Evolutionary conservation across 2,888 invertebrate species (phyloP), one percentile per base, ranked within the genome.

Genomic region (Epistrophella euchroma): DNA sequence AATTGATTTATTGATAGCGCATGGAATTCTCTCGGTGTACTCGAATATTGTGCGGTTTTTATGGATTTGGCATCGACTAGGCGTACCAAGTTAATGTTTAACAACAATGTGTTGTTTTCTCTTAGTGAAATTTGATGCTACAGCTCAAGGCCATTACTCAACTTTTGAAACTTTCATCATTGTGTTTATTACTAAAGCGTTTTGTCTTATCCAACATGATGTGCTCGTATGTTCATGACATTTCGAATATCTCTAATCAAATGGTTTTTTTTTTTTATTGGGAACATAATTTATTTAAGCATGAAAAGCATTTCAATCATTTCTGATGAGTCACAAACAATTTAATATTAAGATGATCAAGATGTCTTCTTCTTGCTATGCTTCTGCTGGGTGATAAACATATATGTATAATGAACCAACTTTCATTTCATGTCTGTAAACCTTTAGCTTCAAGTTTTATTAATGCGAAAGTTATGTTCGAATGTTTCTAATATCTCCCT

Each of bases 1-100:
- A 62, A 62, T 45, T 62, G 43, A 45, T 62, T 62, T 43, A 62
- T 62, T 62, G 62, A 62, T 17, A 28, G 43, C 28, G 45, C 43
- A 62, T 11, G 43, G 40, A 25, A 25, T 17, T 32, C 40, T 22
- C 22, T 22, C 9, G 32, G 17, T 19, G 32, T 32, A 32, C 11
- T 17, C 11, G 17, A 56, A 19, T 25, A 28, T 45, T 37, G 25
- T 28, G n/a, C n/a, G 43, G 43, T 19, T 60, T 60, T 60, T 56
- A 19, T 37, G 19, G 22, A 37, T 37, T 4, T 40, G 60, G 4
- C 22, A 60, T 60, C 22, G 13, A 37, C 6, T 22, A 22, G 7
- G 7, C 9, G 4, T 15, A 28, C 15, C 9, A 40, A 62, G 25
- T 10, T 60, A 9, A 15, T 35, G 13, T 3, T 35, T 6, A 17